A percentile compares a stretch with the other conserved stretches of the same genome.
These are phyloP conservation scores for Cyrtodaria siliqua DNA, from an alignment of 2,888 invertebrate species.

Conservation along the genomic window DNA sequence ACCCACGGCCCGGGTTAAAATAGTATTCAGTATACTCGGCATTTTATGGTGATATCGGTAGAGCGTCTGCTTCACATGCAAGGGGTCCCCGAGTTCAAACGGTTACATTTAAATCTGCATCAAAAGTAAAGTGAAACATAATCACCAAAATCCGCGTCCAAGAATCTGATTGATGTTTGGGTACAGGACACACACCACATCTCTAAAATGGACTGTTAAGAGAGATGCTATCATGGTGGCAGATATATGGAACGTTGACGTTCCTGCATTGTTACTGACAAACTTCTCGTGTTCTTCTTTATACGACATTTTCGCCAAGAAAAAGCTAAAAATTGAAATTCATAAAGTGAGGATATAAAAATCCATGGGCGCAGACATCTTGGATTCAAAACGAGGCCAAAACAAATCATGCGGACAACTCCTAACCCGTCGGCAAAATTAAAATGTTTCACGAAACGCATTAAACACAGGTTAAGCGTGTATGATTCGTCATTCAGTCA, in stretches of 20 bases:
- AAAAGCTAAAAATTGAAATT: conserved; percentile 2
- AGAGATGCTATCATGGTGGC: conserved; percentile 52
- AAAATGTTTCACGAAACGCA: no score
- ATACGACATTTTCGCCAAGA: conserved; percentile 53
- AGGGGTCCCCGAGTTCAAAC: no score
- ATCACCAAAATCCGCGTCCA: neutral
- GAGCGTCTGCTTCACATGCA: no score
- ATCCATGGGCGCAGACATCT: conserved; percentile 60
- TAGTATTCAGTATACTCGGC: no score
- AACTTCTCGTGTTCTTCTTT: conserved; percentile 74
- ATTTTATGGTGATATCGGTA: no score
- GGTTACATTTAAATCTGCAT: no score
- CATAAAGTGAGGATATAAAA: neutral
- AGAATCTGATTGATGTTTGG: neutral
- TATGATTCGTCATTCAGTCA: no score
- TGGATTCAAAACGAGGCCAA: conserved; percentile 29
- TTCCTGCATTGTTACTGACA: conserved; percentile 73
- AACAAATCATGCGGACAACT: neutral
- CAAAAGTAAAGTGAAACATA: neutral
- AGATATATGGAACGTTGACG: conserved; percentile 60
- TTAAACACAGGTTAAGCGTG: no score
- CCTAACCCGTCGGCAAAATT: no score
- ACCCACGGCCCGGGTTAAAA: no score
- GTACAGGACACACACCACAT: conserved; percentile 39
- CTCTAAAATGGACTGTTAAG: conserved; percentile 59